Evolutionary conservation across 2,888 invertebrate species (phyloP), one percentile per base, ranked within the genome.

Genomic region (Macaria liturata): DNA sequence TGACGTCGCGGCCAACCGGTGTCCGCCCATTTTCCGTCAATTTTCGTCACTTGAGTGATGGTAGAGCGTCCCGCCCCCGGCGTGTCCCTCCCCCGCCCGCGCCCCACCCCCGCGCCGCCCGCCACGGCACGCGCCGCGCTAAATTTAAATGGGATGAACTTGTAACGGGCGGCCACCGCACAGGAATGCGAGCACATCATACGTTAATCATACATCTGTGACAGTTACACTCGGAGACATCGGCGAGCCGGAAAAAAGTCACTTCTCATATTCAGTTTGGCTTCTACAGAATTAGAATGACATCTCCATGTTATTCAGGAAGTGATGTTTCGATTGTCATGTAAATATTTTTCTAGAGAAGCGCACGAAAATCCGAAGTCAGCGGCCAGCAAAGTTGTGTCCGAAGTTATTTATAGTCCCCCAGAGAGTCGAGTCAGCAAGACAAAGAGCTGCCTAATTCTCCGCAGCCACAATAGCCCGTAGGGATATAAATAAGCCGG

Each of bases 1-100:
- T 90, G 91, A 90, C 89, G 88, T 89, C 88, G 90, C 87, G 86
- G 89, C 78, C 88, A 86, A 86, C 79, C 86, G 84, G 84, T 86
- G 88, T 91, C 91, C 91, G 92, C 91, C 91, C 92, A 92, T 91
- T 89, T 91, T 91, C 91, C 91, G 91, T 91, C 91, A 91, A 92
- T 91, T 92, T 92, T 91, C 90, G 91, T 91, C 91, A 87, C 91
- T 90, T 91, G 91, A 91, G 83, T 90, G 91, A 91, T 91, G 91
- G 91, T 90, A 75, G 83, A 81, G 74, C 77, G 90, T 74, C 80
- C 84, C 91, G 91, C 91, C 91, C 86, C 78, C 72, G 61, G 66
- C 70, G 68, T 74, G 67, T 68, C 66, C 58, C 69, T 71, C 73
- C 70, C 72, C 69, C 4, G 8, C 9, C 65, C 66, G 45, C 66